A percentile compares a stretch with the other conserved stretches of the same genome.
Evolutionary conservation across 2,888 invertebrate species (phyloP).

Genomic region (Cerceris ruficornis): DNA sequence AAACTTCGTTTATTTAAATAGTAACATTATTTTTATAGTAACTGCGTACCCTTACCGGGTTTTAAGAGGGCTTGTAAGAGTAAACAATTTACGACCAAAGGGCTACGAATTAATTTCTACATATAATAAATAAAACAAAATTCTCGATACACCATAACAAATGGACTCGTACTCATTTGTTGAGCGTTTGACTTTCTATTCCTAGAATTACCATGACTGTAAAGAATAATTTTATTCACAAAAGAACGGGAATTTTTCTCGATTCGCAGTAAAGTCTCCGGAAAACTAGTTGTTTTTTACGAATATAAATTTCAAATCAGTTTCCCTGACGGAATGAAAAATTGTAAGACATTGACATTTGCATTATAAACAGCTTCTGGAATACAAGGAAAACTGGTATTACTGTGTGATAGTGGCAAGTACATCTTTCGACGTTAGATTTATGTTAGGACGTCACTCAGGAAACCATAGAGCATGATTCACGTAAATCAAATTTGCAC

Average conservation of each 20-base stretch:
- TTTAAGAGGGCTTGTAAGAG: no score
- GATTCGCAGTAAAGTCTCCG: no score
- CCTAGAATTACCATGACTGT: not conserved
- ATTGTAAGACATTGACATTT: not conserved
- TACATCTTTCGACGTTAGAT: not conserved
- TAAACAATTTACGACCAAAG: no score
- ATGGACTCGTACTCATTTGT: no score
- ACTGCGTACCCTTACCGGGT: no score
- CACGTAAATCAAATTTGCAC: not conserved
- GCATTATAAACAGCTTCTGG: not conserved
- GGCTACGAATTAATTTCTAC: no score
- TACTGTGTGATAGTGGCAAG: not conserved
- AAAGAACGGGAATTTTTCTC: no score
- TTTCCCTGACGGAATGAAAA: not conserved
- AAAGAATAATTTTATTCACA: not conserved
- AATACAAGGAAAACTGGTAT: conserved; percentile 4
- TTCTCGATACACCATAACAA: no score
- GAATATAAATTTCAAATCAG: not conserved
- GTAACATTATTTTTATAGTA: no score
- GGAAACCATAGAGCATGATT: not conserved
- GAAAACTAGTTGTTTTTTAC: not conserved
- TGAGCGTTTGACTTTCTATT: not conserved
- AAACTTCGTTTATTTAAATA: no score
- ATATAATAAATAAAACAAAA: no score
- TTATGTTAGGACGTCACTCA: not conserved